Base-by-base conservation (phyloP, 2,113 vertebrate species). In the Psilopsiagon aurifrons region DNA sequence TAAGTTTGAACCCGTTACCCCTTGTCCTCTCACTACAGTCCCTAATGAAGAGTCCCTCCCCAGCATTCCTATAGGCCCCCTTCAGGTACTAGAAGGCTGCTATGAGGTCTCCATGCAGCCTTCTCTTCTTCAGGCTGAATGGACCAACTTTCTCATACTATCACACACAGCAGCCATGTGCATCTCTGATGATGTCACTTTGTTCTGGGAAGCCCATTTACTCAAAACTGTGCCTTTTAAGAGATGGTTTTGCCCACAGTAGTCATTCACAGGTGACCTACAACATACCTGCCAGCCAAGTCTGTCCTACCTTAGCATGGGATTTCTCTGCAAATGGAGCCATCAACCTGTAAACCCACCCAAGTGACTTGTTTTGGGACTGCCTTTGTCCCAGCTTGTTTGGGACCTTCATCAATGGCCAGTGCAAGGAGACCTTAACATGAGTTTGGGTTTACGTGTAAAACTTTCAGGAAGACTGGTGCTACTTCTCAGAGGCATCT, bases 151-250 rank as follows among this genome's bases (percentile, higher is more conserved):
- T 39, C 39, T 39, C 39, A 39, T 39, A 9, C 39, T 39, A 39
- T 33, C 51, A 59, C 0, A 2, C 14, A 8, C 3, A 44, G 49
- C 55, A 59, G 47, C 20, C 60, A 62, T 8, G 13, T 0, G 1
- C 15, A 17, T 35, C 66, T 13, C 80, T 60, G 75, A 31, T 63
- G 66, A 57, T 35, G 47, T 24, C 46, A 51, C 23, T 23, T 1
- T 4, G 13, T 55, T 69, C 47, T 52, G 29, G 46, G 51, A 67
- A 74, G 41, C 41, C 35, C 24, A 13, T 71, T 46, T 69, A 51
- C 44, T 51, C 23, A 43, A 81, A 86, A 22, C 44, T 63, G 14
- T 37, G 43, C 39, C 39, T 76, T 46, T 76, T 64, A 57, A 55
- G 57, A 74, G 41, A 54, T 31, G 18, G 24, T 90, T 75, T 69